Percentiles rank a stretch among this genome's conserved stretches.
Conservation (phyloP, 2,113 vertebrate species). For the Psephotus haematonotus region DNA sequence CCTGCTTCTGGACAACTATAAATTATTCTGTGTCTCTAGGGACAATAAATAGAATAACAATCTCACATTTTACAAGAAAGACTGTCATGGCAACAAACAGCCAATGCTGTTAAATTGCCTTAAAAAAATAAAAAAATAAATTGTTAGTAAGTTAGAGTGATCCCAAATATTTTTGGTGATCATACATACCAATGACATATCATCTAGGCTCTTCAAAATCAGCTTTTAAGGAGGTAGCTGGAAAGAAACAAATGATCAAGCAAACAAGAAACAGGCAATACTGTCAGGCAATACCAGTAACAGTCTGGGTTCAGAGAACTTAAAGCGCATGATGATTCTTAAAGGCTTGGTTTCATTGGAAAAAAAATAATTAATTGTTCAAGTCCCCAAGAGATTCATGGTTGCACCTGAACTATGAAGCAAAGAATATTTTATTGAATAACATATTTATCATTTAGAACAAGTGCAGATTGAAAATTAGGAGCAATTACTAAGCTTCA, state of each 20-base stretch:
- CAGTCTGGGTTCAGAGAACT: not conserved
- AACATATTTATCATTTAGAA: not conserved
- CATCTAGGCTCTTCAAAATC: not conserved
- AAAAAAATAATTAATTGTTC: slow-evolving; percentile 46
- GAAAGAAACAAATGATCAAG: slow-evolving; percentile 21
- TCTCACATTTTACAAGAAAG: not conserved
- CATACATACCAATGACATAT: not conserved
- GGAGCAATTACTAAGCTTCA: not conserved
- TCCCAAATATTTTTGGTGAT: not conserved
- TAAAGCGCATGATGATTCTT: slow-evolving; percentile 28
- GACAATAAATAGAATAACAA: not conserved
- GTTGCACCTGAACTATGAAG: not conserved
- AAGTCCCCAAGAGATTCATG: slow-evolving; percentile 25
- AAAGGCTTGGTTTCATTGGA: slow-evolving; percentile 38
- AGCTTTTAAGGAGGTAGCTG: not conserved
- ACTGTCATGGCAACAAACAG: not conserved
- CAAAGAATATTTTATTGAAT: not conserved
- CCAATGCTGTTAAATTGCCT: not conserved
- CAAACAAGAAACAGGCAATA: not conserved
- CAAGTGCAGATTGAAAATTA: not conserved
- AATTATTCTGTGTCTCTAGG: not conserved
- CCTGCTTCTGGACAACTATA: not conserved
- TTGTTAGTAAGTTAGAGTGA: not conserved
- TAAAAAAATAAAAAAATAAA: not conserved
- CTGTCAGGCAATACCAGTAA: not conserved